Percentiles rank a stretch among this genome's conserved stretches.
Evolutionary conservation across 64 coral and sea anemone genomes (phyloP).

Genomic region (Montipora efflorescens): DNA sequence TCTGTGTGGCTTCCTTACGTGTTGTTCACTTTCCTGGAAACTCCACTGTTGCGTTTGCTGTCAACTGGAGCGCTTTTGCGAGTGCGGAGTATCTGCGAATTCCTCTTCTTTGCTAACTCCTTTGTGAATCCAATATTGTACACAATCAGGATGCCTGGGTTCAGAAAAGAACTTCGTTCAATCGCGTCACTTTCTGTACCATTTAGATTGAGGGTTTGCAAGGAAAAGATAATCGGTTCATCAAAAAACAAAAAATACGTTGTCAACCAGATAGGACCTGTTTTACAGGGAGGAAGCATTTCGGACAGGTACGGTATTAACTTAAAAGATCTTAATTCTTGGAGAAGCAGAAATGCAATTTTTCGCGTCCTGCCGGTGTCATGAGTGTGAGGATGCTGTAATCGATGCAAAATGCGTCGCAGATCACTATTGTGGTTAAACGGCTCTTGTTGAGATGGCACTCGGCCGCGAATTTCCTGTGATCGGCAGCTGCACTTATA

Average conservation of each 20-base stretch:
- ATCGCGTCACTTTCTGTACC: neutral
- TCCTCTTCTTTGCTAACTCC: constrained; percentile 12
- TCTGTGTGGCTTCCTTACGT: constrained; percentile 36
- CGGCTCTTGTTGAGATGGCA: no score
- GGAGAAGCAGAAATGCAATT: neutral
- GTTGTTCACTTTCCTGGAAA: constrained; percentile 17
- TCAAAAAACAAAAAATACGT: no score
- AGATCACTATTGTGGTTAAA: no score
- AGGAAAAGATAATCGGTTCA: neutral
- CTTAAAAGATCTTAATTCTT: neutral
- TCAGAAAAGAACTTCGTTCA: constrained; percentile 20
- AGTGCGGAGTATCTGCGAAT: neutral
- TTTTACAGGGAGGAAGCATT: neutral
- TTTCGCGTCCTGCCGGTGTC: neutral
- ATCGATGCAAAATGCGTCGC: no score
- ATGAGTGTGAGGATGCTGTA: no score
- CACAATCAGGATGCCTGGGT: constrained; percentile 20
- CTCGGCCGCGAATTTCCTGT: no score
- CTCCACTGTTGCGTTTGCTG: neutral
- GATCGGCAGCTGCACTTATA: no score
- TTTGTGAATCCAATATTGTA: constrained; percentile 47
- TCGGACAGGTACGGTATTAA: neutral
- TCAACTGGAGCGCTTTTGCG: neutral
- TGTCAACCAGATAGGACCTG: neutral
- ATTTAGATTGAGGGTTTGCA: neutral